These are phyloP conservation scores for Saccostrea glomerata DNA, from an alignment of 1,140 invertebrate species.

Conservation along the genomic window DNA sequence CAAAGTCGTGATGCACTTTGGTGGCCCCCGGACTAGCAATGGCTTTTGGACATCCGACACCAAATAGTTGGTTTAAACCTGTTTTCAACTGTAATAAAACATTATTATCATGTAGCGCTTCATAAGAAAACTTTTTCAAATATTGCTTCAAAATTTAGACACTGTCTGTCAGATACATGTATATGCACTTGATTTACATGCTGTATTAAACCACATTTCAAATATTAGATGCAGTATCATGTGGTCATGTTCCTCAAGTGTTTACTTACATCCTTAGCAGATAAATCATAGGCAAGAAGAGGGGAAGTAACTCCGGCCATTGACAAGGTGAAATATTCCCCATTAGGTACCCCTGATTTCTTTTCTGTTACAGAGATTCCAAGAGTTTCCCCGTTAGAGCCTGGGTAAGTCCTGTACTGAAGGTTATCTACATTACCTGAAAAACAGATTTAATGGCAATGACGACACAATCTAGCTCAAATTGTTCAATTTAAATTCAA, in stretches of 20 bases:
- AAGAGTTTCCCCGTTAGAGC: slow-evolving; percentile 46
- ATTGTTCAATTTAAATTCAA: too few relatives aligned
- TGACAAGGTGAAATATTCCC: slow-evolving; percentile 50
- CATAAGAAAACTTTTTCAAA: neutral
- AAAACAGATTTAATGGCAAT: slow-evolving; percentile 1
- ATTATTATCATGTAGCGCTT: too few relatives aligned
- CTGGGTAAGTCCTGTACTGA: neutral
- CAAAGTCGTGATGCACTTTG: slow-evolving; percentile 53
- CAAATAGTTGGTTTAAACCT: slow-evolving; percentile 56
- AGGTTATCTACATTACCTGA: slow-evolving; percentile 47
- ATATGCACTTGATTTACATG: too few relatives aligned
- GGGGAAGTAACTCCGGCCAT: slow-evolving; percentile 61
- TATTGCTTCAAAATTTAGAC: too few relatives aligned
- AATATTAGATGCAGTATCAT: too few relatives aligned
- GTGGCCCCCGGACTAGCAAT: slow-evolving; percentile 53
- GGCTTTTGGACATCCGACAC: slow-evolving; percentile 61
- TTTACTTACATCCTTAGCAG: slow-evolving; percentile 56
- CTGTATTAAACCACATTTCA: too few relatives aligned
- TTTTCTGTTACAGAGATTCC: slow-evolving; percentile 53
- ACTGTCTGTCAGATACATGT: too few relatives aligned
- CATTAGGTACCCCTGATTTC: slow-evolving; percentile 58
- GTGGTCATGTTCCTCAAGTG: too few relatives aligned
- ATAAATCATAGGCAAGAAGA: slow-evolving; percentile 41
- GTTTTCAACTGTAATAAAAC: slow-evolving; percentile 49
- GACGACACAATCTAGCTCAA: neutral